phyloP scores from a whole-genome alignment of 2,888 invertebrate species.

The Ditula angustiorana region DNA sequence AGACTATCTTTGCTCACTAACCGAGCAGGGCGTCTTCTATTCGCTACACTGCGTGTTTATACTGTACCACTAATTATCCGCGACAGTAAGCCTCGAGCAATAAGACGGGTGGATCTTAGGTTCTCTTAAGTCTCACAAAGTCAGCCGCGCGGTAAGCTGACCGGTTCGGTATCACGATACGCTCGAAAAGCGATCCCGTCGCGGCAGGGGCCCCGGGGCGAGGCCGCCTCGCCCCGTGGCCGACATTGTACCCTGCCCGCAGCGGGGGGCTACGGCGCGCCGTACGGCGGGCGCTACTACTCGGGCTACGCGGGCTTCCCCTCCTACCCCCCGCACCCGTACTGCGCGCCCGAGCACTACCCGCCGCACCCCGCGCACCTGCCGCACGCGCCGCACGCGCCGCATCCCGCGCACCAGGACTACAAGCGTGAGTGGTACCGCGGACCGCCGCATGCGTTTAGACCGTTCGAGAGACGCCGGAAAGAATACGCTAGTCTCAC shows the following conservation, averaged over 20 bases:
- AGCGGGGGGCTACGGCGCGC: constrained; percentile 62
- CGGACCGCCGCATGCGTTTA: background rate
- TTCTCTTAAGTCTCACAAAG: no score
- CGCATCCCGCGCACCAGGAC: constrained; percentile 49
- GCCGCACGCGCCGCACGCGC: constrained; percentile 57
- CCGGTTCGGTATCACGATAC: no score
- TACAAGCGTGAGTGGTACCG: constrained; percentile 52
- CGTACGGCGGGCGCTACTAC: constrained; percentile 75
- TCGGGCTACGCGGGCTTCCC: constrained; percentile 65
- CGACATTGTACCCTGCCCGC: background rate
- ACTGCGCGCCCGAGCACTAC: constrained; percentile 58
- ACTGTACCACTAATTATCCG: no score
- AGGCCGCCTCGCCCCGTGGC: no score
- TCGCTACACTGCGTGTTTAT: no score
- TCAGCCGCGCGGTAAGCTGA: no score
- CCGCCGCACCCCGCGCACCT: constrained; percentile 44
- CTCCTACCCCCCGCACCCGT: constrained; percentile 50
- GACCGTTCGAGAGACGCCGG: no score
- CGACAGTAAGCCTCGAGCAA: no score
- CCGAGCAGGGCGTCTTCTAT: no score
- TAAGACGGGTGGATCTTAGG: no score
- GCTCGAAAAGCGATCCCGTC: background rate
- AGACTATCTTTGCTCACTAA: no score
- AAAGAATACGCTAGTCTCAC: no score
- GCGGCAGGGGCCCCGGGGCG: background rate